These are phyloP conservation scores for Malacosoma neustria DNA, from an alignment of 2,888 invertebrate species.

Conservation along the genomic window DNA sequence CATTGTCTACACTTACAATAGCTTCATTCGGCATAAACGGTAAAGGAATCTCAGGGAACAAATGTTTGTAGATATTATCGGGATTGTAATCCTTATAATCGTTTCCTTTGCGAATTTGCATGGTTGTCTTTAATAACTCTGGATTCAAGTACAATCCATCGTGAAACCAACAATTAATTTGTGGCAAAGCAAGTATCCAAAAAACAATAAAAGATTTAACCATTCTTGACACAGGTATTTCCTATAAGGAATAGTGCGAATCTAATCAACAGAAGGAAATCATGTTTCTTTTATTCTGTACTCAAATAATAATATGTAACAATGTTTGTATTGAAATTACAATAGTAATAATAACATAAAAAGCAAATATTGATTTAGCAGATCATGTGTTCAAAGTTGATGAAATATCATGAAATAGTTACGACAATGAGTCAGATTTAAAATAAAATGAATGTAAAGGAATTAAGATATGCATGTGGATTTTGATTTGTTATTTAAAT, in stretches of 20 bases:
- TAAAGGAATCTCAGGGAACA: slow-evolving; percentile 11
- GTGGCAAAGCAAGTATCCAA: slow-evolving; percentile 21
- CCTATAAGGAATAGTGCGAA: slow-evolving; percentile 9
- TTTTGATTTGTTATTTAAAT: no score
- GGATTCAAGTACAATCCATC: slow-evolving; percentile 42
- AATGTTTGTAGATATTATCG: slow-evolving; percentile 19
- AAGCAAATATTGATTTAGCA: background rate
- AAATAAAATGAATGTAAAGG: no score
- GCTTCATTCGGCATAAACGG: slow-evolving; percentile 6
- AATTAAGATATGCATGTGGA: no score
- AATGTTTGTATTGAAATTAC: slow-evolving; percentile 3
- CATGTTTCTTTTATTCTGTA: slow-evolving; percentile 1
- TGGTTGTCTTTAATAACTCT: slow-evolving; percentile 37
- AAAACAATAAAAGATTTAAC: slow-evolving; percentile 28
- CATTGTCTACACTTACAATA: slow-evolving; percentile 10
- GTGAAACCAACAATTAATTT: slow-evolving; percentile 19
- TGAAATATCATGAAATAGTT: no score
- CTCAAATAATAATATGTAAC: slow-evolving; percentile 20
- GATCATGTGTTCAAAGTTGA: no score
- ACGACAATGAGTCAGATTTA: no score
- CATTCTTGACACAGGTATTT: slow-evolving; percentile 28
- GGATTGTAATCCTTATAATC: slow-evolving; percentile 49
- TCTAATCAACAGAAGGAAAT: slow-evolving; percentile 17
- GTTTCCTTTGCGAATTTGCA: slow-evolving; percentile 32
- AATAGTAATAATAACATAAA: background rate